These are phyloP conservation scores for Callospermophilus lateralis DNA, from an alignment of 2,113 vertebrate species.

Conservation along the genomic window DNA sequence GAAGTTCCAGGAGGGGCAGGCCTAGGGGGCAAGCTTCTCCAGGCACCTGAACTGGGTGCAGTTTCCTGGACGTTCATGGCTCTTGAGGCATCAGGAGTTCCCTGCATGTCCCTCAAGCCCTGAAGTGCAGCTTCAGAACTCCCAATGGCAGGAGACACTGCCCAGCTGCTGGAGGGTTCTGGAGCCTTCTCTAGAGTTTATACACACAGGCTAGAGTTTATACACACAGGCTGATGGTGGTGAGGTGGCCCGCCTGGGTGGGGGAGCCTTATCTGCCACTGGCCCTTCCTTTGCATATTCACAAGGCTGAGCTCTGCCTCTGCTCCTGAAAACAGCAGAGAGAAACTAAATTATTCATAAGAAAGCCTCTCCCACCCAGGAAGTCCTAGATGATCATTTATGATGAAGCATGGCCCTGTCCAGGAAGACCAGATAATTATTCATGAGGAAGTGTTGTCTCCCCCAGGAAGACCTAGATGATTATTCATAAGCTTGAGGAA, in stretches of 20 bases:
- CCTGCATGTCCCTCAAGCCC: too few relatives aligned
- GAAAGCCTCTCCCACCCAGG: too few relatives aligned
- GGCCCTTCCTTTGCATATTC: slow-evolving; percentile 33
- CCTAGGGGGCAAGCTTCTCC: slow-evolving; percentile 88
- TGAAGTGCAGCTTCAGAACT: background rate
- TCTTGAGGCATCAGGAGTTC: too few relatives aligned
- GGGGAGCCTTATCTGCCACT: accelerated
- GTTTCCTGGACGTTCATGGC: slow-evolving; percentile 18
- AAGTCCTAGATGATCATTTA: too few relatives aligned
- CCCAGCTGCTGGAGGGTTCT: accelerated
- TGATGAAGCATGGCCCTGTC: too few relatives aligned
- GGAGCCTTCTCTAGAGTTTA: too few relatives aligned
- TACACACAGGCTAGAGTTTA: too few relatives aligned
- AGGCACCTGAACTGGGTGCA: background rate
- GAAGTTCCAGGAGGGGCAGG: slow-evolving; percentile 85
- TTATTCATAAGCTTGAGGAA: too few relatives aligned
- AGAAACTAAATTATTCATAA: background rate
- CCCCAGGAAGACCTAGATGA: background rate
- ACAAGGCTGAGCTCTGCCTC: background rate
- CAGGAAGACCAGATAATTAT: too few relatives aligned
- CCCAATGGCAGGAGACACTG: background rate
- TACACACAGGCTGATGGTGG: too few relatives aligned
- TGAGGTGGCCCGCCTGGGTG: too few relatives aligned
- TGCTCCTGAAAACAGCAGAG: accelerated
- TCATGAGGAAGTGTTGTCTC: background rate